These are phyloP conservation scores for Drosophila watanabei DNA, from an alignment of 1,140 invertebrate genomes.

Conservation along the genomic window DNA sequence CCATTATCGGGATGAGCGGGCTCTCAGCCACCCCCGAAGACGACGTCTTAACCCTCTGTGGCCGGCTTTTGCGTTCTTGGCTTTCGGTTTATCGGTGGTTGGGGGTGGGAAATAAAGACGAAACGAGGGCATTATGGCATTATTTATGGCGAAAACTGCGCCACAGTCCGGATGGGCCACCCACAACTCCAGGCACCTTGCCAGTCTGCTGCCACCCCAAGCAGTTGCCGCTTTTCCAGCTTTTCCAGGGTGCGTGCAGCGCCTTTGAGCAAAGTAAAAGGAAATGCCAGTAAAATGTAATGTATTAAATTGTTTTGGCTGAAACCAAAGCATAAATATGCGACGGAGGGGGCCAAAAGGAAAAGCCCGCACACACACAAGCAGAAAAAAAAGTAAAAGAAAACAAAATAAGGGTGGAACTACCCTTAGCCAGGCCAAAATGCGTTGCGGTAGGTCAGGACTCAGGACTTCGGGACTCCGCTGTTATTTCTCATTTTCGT, in stretches of 20 bases:
- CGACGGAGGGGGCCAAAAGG: slow-evolving; percentile 10
- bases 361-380: not conserved
- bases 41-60: slow-evolving; percentile 2
- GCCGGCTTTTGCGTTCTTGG: not conserved
- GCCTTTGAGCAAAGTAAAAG: slow-evolving; percentile 48
- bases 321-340: slow-evolving; percentile 48
- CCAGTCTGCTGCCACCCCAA: not conserved
- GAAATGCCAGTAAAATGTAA: slow-evolving; percentile 73
- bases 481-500: slow-evolving; percentile 47
- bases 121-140: slow-evolving; percentile 72
- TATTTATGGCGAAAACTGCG: slow-evolving; percentile 68
- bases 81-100: slow-evolving; percentile 7
- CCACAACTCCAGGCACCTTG: slow-evolving; percentile 1
- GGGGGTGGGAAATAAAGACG: slow-evolving; percentile 32
- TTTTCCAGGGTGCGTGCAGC: slow-evolving; percentile 32
- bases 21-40: not conserved
- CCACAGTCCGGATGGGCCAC: slow-evolving; percentile 25
- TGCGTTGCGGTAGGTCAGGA: slow-evolving; percentile 78
- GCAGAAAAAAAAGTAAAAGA: not conserved
- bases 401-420: slow-evolving; percentile 34
- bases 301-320: slow-evolving; percentile 80
- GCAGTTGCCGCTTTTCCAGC: not conserved
- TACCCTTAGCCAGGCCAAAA: slow-evolving; percentile 72
- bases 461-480: slow-evolving; percentile 11
- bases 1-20: slow-evolving; percentile 38